Percentiles rank a stretch among this genome's conserved stretches.
These are phyloP conservation scores for Ruditapes philippinarum DNA, from an alignment of 1,140 invertebrate genomes.

Conservation along the genomic window DNA sequence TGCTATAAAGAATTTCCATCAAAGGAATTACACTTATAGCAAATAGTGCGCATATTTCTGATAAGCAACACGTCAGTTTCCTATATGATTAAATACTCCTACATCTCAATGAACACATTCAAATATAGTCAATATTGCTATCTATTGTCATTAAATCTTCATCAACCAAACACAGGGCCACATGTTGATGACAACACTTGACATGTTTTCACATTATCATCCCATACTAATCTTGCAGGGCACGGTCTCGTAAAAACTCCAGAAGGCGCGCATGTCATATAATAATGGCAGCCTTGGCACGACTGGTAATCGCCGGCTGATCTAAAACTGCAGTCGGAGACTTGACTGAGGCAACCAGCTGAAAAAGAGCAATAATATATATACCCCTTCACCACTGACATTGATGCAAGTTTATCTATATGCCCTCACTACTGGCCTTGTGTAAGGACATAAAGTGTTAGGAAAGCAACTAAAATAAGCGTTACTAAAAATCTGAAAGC, in stretches of 20 bases:
- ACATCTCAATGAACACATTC: background rate
- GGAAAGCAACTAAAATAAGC: no score
- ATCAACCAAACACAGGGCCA: conserved; percentile 25
- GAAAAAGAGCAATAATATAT: no score
- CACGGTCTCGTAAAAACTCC: conserved; percentile 35
- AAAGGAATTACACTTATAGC: no score
- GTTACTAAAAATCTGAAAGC: no score
- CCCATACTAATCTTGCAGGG: conserved; percentile 56
- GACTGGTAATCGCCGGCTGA: conserved; percentile 56
- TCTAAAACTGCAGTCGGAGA: conserved; percentile 18
- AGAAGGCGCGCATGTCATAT: conserved; percentile 59
- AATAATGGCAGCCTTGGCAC: conserved; percentile 57
- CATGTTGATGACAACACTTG: conserved; percentile 50
- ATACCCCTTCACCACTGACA: no score
- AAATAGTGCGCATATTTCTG: no score
- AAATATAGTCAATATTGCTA: background rate
- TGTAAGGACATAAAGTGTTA: no score
- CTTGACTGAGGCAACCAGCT: conserved; percentile 53
- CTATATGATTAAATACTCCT: no score
- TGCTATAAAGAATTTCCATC: no score
- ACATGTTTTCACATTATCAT: conserved; percentile 63
- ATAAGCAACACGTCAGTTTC: no score
- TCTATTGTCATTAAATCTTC: background rate
- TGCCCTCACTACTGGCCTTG: no score
- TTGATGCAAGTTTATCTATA: no score